These are phyloP conservation scores for Sakesphorus luctuosus DNA, from an alignment of 2,113 vertebrate genomes.

Conservation along the genomic window DNA sequence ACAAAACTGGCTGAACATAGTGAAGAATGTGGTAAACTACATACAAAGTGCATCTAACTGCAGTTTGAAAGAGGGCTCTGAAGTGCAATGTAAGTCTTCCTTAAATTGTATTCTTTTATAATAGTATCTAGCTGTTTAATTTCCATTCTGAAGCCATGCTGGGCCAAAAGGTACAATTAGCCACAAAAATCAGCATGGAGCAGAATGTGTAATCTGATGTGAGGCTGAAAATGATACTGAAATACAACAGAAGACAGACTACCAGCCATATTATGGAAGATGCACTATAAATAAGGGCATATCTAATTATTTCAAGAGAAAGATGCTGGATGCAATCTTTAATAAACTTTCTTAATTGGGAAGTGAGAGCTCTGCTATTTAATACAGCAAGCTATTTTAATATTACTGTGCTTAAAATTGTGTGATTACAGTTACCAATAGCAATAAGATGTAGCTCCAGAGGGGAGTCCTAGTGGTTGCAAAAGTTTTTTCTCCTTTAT, in stretches of 20 bases:
- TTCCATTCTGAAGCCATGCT: conserved; percentile 23
- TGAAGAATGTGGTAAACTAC: background rate
- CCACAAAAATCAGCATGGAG: conserved; percentile 38
- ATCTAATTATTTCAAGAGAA: conserved; percentile 59
- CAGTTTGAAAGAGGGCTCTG: conserved; percentile 17
- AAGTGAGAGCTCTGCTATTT: background rate
- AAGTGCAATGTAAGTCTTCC: conserved; percentile 70
- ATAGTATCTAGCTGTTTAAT: conserved; percentile 26
- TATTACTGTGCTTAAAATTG: conserved; percentile 31
- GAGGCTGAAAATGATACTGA: conserved; percentile 38
- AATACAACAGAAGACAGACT: conserved; percentile 44
- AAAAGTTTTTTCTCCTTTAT: conserved; percentile 69
- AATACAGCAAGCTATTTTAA: conserved; percentile 48
- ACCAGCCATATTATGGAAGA: conserved; percentile 24
- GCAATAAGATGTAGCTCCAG: conserved; percentile 56
- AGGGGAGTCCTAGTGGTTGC: conserved; percentile 35
- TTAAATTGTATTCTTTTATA: conserved; percentile 21
- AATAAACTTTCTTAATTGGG: conserved; percentile 55
- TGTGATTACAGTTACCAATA: conserved; percentile 28
- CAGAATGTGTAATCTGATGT: conserved; percentile 36
- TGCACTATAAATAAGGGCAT: conserved; percentile 44
- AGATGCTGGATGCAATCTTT: conserved; percentile 35
- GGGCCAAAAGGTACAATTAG: conserved; percentile 42
- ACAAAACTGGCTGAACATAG: background rate
- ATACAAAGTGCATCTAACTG: background rate